Conservation (phyloP, 2,888 invertebrate genomes). For the Amiota minor region DNA sequence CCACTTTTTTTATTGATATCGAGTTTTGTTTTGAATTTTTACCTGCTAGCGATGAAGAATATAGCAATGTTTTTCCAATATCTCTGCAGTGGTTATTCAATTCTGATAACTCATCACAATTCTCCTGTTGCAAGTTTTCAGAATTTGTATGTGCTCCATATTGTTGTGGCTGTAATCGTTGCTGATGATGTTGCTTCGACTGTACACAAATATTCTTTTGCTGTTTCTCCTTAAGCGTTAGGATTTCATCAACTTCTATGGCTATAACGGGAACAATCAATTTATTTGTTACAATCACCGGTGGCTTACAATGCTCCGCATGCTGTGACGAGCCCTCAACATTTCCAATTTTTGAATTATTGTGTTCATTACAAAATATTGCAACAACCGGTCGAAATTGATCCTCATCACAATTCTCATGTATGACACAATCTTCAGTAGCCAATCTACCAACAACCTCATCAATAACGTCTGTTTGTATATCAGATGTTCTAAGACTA, state of each 20-base stretch:
- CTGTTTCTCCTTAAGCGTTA: constrained; percentile 63
- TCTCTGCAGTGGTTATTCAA: constrained; percentile 46
- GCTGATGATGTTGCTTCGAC: constrained; percentile 31
- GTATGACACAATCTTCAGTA: constrained; percentile 72
- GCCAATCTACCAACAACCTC: constrained; percentile 69
- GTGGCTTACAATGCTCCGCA: constrained; percentile 49
- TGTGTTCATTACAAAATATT: constrained; percentile 69
- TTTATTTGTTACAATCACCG: constrained; percentile 68
- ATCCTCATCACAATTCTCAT: constrained; percentile 80
- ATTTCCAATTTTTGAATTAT: constrained; percentile 54
- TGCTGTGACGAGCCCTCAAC: constrained; percentile 42
- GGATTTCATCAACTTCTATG: constrained; percentile 68
- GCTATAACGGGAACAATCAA: constrained; percentile 73
- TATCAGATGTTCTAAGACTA: constrained; percentile 59
- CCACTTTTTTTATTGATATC: neutral
- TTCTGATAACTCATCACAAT: constrained; percentile 54
- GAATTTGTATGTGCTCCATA: constrained; percentile 24
- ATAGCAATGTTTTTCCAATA: neutral
- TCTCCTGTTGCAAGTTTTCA: constrained; percentile 40
- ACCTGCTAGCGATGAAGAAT: too few species aligned
- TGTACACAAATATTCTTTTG: constrained; percentile 32
- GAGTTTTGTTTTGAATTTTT: too few species aligned
- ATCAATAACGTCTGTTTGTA: constrained; percentile 67
- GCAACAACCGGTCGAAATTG: constrained; percentile 80
- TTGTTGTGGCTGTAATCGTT: constrained; percentile 19